Evolutionary conservation across 2,888 invertebrate species (phyloP).

Genomic region (Archips xylosteana): DNA sequence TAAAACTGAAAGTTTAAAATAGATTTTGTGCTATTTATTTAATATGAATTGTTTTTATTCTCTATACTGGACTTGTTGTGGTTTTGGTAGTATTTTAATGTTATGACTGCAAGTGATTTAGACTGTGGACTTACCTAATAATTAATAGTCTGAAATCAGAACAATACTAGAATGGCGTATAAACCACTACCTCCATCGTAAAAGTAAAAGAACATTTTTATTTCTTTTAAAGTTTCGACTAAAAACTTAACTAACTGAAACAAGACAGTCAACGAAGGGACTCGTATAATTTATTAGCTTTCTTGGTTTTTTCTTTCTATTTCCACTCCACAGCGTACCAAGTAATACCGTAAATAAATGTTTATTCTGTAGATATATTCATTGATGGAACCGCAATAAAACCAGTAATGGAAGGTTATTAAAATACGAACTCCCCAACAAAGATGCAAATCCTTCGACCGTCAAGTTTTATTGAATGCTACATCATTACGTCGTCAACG

Average conservation of each 20-base stretch:
- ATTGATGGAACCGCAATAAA: conserved; percentile 35
- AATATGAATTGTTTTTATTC: conserved; percentile 2
- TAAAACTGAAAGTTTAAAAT: conserved; percentile 42
- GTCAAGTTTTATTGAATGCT: conserved; percentile 64
- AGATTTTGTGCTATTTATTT: conserved; percentile 9
- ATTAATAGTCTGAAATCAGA: background rate
- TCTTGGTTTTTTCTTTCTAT: conserved; percentile 1
- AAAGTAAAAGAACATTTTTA: conserved; percentile 14
- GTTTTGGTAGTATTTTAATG: background rate
- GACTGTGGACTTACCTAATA: background rate
- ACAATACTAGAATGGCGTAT: background rate
- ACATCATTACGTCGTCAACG: conserved; percentile 69
- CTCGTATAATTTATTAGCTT: conserved; percentile 22
- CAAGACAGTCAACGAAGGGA: conserved; percentile 24
- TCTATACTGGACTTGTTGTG: background rate
- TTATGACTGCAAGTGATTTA: background rate
- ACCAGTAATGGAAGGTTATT: conserved; percentile 47
- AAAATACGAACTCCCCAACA: conserved; percentile 52
- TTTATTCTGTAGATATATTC: conserved; percentile 17
- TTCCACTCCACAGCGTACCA: background rate
- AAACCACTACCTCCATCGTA: background rate
- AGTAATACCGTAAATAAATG: conserved; percentile 14
- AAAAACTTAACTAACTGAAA: conserved; percentile 26
- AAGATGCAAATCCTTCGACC: conserved; percentile 55
- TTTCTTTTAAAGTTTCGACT: conserved; percentile 17